phyloP scores from a whole-genome alignment of 2,113 vertebrate genomes.

The Pipa parva region DNA sequence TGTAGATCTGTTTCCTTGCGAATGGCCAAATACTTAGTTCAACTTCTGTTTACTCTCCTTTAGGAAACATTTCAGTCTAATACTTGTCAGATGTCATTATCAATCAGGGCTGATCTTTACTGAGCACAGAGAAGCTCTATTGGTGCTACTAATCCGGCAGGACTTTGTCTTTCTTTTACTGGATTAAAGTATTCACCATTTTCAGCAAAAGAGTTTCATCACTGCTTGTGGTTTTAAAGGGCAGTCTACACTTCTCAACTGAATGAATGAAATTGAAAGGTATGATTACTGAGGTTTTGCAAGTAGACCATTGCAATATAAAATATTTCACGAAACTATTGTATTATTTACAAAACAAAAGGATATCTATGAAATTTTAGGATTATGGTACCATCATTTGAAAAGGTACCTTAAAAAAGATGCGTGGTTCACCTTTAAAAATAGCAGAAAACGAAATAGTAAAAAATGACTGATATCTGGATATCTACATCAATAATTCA shows the following conservation, averaged over 20 bases:
- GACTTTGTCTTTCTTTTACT: not conserved
- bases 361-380: no score
- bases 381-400: no score
- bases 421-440: no score
- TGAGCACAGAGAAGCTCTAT: constrained; percentile 12
- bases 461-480: no score
- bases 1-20: not conserved
- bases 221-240: not conserved
- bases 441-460: no score
- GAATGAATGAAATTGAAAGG: not conserved
- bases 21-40: not conserved
- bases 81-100: constrained; percentile 1
- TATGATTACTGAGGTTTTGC: not conserved
- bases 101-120: constrained; percentile 1
- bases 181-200: not conserved
- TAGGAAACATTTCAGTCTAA: constrained; percentile 10
- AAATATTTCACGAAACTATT: no score
- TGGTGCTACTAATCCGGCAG: constrained; percentile 13
- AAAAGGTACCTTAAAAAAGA: no score
- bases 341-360: no score
- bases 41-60: not conserved
- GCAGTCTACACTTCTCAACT: not conserved
- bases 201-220: not conserved
- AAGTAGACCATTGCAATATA: no score
- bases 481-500: no score